Base-by-base conservation (phyloP, 1,140 invertebrate genomes). In the Conopomorpha cramerella region DNA sequence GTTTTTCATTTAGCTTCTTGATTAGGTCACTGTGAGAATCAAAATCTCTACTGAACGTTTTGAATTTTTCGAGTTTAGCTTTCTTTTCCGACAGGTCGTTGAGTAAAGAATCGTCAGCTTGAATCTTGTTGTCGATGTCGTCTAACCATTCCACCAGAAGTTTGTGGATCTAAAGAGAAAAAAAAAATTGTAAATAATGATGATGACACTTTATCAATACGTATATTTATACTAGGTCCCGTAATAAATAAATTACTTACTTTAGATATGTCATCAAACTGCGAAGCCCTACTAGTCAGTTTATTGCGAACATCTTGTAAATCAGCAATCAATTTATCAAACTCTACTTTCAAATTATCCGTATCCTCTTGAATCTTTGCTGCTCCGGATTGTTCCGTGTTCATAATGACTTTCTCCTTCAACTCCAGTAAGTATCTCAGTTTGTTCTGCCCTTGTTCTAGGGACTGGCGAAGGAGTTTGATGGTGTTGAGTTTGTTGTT, bases 401-500 rank as follows among this genome's bases (percentile, higher is more conserved):
- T 95, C 80, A 94, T 87, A 2, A 94, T 91, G 0, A 96, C 92
- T 55, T 90, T 90, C 65, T 95, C 93, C 65, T 95, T 95, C 0
- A 96, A 70, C 52, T 96, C 93, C n/a, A 93, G 62, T 23, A 91
- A 85, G 60, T 96, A 96, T 10, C 90, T 82, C 4, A 96, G 58
- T 62, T 94, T 94, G 51, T 95, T 94, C 55, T 95, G 92, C 0
- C 92, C 93, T 53, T 95, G 91, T 59, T 96, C 93, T 12, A 95
- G 79, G 2, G 88, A 89, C 53, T 92, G 90, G 10, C 91, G 82
- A 18, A 95, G 84, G 8, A 84, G 82, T 79, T 94, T 95, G 0
- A 95, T 87, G 1, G 84, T 88, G 46, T 91, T 88, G 1, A 96
- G 55, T 59, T 93, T 92, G 38, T 85, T 88, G 48, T 92, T 91